These are phyloP conservation scores for Calidris pygmaea DNA, from an alignment of 2,113 vertebrate genomes.

Conservation along the genomic window DNA sequence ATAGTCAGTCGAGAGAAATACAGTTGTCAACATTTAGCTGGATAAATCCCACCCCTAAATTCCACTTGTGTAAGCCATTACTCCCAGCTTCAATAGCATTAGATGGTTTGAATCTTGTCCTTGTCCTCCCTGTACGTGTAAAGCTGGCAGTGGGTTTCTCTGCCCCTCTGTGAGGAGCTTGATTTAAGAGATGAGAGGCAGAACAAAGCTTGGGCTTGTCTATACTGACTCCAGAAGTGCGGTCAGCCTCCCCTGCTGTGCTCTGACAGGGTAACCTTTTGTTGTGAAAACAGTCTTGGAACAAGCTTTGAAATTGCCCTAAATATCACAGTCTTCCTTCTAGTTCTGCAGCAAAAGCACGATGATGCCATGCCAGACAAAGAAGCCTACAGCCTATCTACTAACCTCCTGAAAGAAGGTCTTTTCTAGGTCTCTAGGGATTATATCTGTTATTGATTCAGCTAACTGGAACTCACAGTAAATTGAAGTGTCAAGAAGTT, in stretches of 20 bases:
- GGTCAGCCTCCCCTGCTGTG: neutral
- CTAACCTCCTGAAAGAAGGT: neutral
- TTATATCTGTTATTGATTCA: neutral
- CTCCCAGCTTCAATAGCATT: neutral
- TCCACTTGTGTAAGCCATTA: neutral
- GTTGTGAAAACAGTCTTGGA: conserved; percentile 20
- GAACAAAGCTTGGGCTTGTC: conserved; percentile 36
- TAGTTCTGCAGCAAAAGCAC: neutral
- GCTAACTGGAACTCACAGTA: neutral
- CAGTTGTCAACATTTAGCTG: neutral
- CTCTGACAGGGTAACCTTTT: conserved; percentile 30
- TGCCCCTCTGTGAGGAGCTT: neutral
- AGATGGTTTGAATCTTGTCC: neutral
- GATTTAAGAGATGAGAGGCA: conserved; percentile 10
- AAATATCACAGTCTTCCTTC: neutral
- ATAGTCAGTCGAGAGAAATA: conserved; percentile 16
- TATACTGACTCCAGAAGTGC: neutral
- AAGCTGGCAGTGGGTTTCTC: neutral
- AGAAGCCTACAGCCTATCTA: neutral
- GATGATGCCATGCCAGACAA: neutral
- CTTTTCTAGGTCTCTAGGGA: neutral
- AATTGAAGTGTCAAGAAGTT: neutral
- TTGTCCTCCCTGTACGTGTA: neutral
- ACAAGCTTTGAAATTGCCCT: conserved; percentile 15
- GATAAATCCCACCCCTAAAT: conserved; percentile 7